These are phyloP conservation scores for Gymnothorax javanicus DNA, from an alignment of 2,797 vertebrate species.

Conservation along the genomic window DNA sequence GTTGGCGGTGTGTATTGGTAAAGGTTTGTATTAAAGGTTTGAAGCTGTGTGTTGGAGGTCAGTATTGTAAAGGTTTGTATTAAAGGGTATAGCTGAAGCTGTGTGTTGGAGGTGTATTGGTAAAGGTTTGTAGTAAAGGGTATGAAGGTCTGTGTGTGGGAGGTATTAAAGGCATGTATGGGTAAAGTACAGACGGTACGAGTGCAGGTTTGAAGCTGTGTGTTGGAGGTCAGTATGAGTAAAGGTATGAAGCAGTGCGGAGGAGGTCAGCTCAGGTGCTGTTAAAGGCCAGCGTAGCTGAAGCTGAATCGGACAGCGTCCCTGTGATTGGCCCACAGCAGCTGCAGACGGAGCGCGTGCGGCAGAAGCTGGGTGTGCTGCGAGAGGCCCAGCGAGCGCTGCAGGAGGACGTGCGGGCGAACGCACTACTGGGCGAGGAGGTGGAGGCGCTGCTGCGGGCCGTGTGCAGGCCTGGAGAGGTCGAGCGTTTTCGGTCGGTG, in stretches of 20 bases:
- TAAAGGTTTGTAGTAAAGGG: too few relatives aligned
- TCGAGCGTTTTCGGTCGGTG: constrained; percentile 95
- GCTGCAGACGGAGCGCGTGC: constrained; percentile 90
- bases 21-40: too few relatives aligned
- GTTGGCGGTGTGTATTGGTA: too few relatives aligned
- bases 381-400: constrained; percentile 85
- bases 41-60: too few relatives aligned
- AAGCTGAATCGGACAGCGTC: not conserved
- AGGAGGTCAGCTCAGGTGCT: too few relatives aligned
- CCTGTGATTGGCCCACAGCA: constrained; percentile 66
- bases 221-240: not conserved
- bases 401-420: constrained; percentile 89
- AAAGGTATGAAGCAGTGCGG: too few relatives aligned
- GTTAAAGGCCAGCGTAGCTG: not conserved
- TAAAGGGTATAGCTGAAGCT: too few relatives aligned
- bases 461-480: constrained; percentile 87
- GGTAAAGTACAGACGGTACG: too few relatives aligned
- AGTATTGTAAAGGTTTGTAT: too few relatives aligned
- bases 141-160: too few relatives aligned
- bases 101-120: too few relatives aligned
- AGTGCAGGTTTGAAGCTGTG: not conserved
- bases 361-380: constrained; percentile 86
- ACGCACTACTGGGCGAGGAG: constrained; percentile 83
- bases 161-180: too few relatives aligned
- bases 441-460: constrained; percentile 85